Conservation (phyloP, 2,113 vertebrate genomes). For the Phocoena sinus region DNA sequence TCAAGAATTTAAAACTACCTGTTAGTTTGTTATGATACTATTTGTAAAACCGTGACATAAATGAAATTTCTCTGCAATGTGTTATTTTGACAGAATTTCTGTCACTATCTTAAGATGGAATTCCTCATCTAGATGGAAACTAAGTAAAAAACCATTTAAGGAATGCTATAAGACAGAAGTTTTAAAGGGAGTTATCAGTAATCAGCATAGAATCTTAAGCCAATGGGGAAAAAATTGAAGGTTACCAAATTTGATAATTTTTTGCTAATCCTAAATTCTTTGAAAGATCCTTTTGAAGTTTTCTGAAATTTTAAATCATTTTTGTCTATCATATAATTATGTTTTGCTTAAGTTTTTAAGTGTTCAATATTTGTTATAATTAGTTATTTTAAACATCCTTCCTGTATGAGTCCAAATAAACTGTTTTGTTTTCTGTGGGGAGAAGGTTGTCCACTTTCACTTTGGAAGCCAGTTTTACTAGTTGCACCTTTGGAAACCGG, state of each 20-base stretch:
- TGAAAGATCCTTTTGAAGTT: not conserved
- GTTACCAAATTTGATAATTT: not conserved
- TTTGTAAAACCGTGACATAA: constrained; percentile 14
- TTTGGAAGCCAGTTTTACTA: not conserved
- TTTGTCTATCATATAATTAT: not conserved
- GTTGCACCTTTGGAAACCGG: not conserved
- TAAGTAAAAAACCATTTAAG: not conserved
- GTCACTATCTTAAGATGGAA: not conserved
- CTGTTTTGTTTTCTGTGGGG: not conserved
- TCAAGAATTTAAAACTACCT: not conserved
- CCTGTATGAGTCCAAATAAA: not conserved
- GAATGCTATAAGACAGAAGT: not conserved
- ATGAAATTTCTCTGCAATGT: not conserved
- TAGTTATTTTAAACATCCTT: not conserved
- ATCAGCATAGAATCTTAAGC: not conserved
- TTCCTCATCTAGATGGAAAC: constrained; percentile 18
- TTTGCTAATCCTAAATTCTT: not conserved
- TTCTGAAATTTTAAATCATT: constrained; percentile 4
- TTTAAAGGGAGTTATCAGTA: not conserved
- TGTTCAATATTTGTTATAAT: not conserved
- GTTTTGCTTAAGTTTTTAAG: not conserved
- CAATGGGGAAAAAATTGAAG: not conserved
- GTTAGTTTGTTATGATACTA: not conserved
- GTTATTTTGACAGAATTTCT: constrained; percentile 17
- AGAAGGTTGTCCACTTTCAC: not conserved